phyloP scores from a whole-genome alignment of 2,113 vertebrate species.

The pig (Sus scrofa) region T2T-Sscrofa CM000830.6:117429501-117430000 shows the following conservation, averaged over 20 bases:
- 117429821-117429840: no score
- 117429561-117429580: not conserved
- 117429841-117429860: no score
- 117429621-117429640: not conserved
- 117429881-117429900: no score
- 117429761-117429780: not conserved
- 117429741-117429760: not conserved
- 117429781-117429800: not conserved
- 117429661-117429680: not conserved
- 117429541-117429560: not conserved
- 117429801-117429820: not conserved
- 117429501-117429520: not conserved
- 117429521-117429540: conserved; percentile 1
- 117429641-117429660: not conserved
- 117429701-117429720: not conserved
- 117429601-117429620: not conserved
- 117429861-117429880: no score
- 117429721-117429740: not conserved
- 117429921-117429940: no score
- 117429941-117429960: no score
- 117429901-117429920: no score
- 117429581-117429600: not conserved
- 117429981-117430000: no score
- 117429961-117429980: no score
- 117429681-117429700: not conserved